A percentile compares a stretch with the other conserved stretches of the same genome.
Conservation (phyloP, 2,888 invertebrate genomes). For the Calameuta idolon region DNA sequence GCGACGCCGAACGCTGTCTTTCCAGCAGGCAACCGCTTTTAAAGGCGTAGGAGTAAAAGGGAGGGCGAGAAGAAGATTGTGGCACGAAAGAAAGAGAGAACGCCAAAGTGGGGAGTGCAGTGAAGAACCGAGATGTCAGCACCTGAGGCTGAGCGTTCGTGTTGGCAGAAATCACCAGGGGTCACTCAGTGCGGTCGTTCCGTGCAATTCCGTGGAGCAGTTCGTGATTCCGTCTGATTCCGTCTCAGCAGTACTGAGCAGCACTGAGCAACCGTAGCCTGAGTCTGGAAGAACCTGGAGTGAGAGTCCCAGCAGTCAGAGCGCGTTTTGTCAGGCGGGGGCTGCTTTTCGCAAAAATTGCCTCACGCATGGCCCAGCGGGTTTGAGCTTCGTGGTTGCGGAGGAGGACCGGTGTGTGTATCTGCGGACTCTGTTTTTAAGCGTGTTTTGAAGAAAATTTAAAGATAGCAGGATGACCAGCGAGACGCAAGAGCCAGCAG, state of each 20-base stretch:
- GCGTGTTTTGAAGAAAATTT: not conserved
- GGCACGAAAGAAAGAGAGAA: constrained; percentile 11
- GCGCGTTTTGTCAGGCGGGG: constrained; percentile 6
- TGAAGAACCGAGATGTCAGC: constrained; percentile 36
- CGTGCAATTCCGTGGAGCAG: constrained; percentile 15
- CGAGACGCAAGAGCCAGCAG: constrained; percentile 43
- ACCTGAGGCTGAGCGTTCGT: constrained; percentile 33
- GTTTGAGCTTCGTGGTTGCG: not conserved
- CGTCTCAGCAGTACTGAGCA: not conserved
- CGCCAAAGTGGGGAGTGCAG: no score
- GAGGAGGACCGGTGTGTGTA: constrained; percentile 6
- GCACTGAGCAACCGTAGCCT: no score
- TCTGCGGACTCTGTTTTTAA: not conserved
- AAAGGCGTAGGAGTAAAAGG: no score
- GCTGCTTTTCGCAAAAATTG: constrained; percentile 9
- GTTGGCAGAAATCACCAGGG: constrained; percentile 27
- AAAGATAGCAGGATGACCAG: constrained; percentile 46
- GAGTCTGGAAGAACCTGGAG: constrained; percentile 10
- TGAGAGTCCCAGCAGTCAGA: not conserved
- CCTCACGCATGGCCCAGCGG: constrained; percentile 10
- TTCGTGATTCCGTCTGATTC: constrained; percentile 18
- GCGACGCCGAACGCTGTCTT: no score
- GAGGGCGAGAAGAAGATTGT: constrained; percentile 4
- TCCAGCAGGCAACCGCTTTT: no score
- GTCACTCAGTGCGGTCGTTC: constrained; percentile 26